phyloP scores from a whole-genome alignment of 2,797 vertebrate genomes.

The Pseudochirops corinnae region DNA sequence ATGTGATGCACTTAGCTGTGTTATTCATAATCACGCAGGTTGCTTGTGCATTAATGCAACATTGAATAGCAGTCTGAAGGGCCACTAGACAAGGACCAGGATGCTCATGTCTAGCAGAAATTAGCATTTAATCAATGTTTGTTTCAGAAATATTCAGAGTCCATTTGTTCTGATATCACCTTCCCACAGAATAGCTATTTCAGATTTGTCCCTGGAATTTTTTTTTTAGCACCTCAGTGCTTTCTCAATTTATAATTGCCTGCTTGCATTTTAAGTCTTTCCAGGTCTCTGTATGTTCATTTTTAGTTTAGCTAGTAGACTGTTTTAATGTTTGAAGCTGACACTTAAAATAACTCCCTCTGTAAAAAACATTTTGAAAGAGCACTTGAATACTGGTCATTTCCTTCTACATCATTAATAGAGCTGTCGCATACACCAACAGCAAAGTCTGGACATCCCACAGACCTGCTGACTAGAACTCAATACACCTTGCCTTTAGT shows the following conservation, averaged over 20 bases:
- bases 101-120: background rate
- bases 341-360: slow-evolving; percentile 5
- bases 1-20: background rate
- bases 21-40: background rate
- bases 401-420: slow-evolving; percentile 47
- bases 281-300: background rate
- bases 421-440: slow-evolving; percentile 46
- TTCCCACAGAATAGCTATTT: background rate
- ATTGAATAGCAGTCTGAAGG: background rate
- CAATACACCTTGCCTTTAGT: slow-evolving; percentile 46
- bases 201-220: slow-evolving; percentile 29
- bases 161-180: background rate
- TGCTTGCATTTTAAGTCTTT: slow-evolving; percentile 50
- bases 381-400: slow-evolving; percentile 6
- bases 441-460: background rate
- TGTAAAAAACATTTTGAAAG: slow-evolving; percentile 47
- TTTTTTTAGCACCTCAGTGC: background rate
- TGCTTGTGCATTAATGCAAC: background rate
- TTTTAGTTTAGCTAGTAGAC: slow-evolving; percentile 22
- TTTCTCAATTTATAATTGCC: slow-evolving; percentile 19
- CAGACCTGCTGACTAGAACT: slow-evolving; percentile 34
- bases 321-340: slow-evolving; percentile 19
- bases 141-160: slow-evolving; percentile 8
- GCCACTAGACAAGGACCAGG: background rate
- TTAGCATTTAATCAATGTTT: slow-evolving; percentile 28